Evolutionary conservation across 2,888 invertebrate genomes (phyloP).

Genomic region (Prosapia bicincta): DNA sequence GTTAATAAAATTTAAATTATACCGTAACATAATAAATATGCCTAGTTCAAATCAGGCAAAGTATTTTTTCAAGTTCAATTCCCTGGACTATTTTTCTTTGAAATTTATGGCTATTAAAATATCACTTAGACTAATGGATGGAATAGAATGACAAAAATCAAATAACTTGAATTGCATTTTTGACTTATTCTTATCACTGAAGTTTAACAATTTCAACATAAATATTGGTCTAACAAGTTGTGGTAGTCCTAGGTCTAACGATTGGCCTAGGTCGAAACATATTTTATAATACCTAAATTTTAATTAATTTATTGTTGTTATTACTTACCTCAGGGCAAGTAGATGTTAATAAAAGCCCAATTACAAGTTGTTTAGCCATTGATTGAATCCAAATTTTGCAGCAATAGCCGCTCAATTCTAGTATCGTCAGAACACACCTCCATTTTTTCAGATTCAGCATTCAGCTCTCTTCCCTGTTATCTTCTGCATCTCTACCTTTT

Average conservation of each 20-base stretch:
- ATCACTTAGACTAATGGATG: too few species aligned
- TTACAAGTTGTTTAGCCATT: neutral
- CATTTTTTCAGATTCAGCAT: neutral
- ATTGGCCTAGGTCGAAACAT: neutral
- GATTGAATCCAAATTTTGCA: neutral
- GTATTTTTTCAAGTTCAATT: too few species aligned
- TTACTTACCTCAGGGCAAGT: neutral
- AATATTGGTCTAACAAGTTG: neutral
- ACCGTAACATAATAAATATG: too few species aligned
- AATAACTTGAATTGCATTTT: neutral
- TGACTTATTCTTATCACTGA: neutral
- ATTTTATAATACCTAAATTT: neutral
- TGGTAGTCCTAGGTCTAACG: neutral
- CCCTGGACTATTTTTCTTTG: too few species aligned
- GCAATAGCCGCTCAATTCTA: neutral
- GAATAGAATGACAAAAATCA: too few species aligned
- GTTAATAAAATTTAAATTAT: too few species aligned
- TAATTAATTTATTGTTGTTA: neutral
- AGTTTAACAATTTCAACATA: neutral
- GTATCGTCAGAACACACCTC: neutral
- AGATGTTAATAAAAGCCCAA: neutral
- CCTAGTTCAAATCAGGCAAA: too few species aligned
- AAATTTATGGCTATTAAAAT: too few species aligned
- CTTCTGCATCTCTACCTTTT: neutral
- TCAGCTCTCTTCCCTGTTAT: neutral